Conservation (phyloP, 2,888 invertebrate species). For the Arenicola marina region DNA sequence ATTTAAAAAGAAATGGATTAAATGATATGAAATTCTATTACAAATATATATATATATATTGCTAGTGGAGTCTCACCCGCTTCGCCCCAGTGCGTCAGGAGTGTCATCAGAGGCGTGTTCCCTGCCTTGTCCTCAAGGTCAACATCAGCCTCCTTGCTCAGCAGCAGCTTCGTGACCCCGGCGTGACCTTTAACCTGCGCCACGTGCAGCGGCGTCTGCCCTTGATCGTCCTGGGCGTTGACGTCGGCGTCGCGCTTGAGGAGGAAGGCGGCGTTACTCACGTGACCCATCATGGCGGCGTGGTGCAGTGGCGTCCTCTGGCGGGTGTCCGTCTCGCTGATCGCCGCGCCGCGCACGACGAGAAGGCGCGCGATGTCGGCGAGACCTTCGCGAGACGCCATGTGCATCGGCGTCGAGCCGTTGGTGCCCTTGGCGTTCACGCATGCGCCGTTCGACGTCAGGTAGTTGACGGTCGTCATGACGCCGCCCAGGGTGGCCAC, state of each 20-base stretch:
- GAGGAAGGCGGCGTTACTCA: conserved; percentile 5
- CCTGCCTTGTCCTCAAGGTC: conserved; percentile 11
- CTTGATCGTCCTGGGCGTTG: conserved; percentile 3
- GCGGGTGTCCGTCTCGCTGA: conserved; percentile 9
- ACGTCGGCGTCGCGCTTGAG: conserved; percentile 1
- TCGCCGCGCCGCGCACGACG: conserved; percentile 17
- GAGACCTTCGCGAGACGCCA: conserved; percentile 15
- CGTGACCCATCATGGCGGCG: conserved; percentile 9
- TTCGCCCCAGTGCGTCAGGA: no score
- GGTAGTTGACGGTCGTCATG: conserved; percentile 22
- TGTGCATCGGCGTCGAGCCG: conserved; percentile 20
- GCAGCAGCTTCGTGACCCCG: conserved; percentile 5
- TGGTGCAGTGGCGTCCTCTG: conserved; percentile 21
- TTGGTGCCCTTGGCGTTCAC: neutral
- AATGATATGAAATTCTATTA: no score
- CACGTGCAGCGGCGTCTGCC: conserved; percentile 12
- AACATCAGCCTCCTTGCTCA: conserved; percentile 5
- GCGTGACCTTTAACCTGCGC: conserved; percentile 5
- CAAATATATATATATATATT: no score
- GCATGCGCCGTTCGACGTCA: conserved; percentile 24
- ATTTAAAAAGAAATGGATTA: no score
- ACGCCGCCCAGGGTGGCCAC: conserved; percentile 19
- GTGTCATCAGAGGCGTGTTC: conserved; percentile 3
- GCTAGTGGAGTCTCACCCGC: no score
- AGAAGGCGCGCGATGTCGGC: conserved; percentile 19